Conservation (phyloP, 2,888 invertebrate species). For the Caenorhabditis sp. region DNA sequence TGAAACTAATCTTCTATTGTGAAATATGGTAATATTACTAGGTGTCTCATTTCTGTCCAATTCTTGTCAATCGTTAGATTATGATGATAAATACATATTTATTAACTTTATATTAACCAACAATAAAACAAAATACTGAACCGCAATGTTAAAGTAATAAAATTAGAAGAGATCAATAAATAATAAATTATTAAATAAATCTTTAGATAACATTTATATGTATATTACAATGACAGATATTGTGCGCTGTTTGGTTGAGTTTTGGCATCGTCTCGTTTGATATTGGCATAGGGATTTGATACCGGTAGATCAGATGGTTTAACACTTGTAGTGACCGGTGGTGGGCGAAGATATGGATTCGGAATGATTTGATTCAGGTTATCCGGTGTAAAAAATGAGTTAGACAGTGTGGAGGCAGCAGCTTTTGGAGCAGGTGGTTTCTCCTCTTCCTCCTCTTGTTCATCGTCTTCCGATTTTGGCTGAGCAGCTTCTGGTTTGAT, state of each 20-base stretch:
- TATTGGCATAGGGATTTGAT: not conserved
- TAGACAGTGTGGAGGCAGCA: not conserved
- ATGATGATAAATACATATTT: too few relatives aligned
- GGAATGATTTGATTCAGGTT: not conserved
- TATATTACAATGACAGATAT: not conserved
- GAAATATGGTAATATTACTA: too few relatives aligned
- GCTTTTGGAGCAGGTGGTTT: not conserved
- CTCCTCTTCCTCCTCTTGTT: too few relatives aligned
- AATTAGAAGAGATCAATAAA: too few relatives aligned
- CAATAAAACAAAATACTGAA: too few relatives aligned
- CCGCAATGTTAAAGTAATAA: too few relatives aligned
- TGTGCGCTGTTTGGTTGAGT: not conserved
- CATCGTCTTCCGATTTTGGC: not conserved
- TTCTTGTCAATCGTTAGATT: too few relatives aligned
- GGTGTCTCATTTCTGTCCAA: too few relatives aligned
- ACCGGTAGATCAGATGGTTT: not conserved
- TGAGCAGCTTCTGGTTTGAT: not conserved
- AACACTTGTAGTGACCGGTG: not conserved
- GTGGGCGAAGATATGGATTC: not conserved
- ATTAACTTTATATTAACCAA: too few relatives aligned
- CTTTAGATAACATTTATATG: not conserved
- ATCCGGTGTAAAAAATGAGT: not conserved
- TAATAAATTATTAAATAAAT: not conserved
- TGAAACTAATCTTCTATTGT: too few relatives aligned
- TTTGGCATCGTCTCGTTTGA: not conserved